phyloP scores from a whole-genome alignment of 2,113 vertebrate genomes.

The Anoplopoma fimbria region DNA sequence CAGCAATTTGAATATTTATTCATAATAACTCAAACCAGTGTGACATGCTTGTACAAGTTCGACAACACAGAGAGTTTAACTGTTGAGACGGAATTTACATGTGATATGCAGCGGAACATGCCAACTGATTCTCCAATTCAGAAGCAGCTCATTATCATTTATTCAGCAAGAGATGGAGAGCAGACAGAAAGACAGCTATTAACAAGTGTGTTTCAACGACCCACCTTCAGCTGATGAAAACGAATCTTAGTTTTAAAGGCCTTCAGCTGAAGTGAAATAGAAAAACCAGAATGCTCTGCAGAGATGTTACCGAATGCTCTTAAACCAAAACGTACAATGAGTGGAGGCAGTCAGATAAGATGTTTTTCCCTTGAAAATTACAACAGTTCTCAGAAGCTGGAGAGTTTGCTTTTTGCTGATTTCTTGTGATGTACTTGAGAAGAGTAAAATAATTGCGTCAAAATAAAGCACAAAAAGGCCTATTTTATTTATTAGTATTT shows the following conservation, averaged over 20 bases:
- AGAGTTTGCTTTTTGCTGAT: not conserved
- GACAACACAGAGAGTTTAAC: conserved; percentile 62
- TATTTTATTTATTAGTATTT: not conserved
- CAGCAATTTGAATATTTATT: conserved; percentile 54
- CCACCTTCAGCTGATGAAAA: not conserved
- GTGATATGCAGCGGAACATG: conserved; percentile 36
- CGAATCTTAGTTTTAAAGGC: not conserved
- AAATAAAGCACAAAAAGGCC: too few relatives aligned
- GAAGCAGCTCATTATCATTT: conserved; percentile 37
- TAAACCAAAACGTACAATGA: not conserved
- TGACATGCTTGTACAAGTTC: conserved; percentile 38
- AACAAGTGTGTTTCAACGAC: not conserved
- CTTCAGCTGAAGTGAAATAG: not conserved
- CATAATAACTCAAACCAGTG: conserved; percentile 56
- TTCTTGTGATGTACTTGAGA: not conserved
- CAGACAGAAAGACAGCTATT: not conserved
- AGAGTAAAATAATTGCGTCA: not conserved
- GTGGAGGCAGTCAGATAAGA: not conserved
- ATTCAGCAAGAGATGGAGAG: not conserved
- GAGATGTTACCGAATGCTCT: not conserved
- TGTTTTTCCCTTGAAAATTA: not conserved
- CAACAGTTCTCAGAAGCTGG: not conserved
- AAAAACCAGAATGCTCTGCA: not conserved
- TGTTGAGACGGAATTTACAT: conserved; percentile 67
- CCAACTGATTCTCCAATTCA: not conserved